phyloP scores from a whole-genome alignment of 2,888 invertebrate genomes.

The Hofmannophila pseudospretella region DNA sequence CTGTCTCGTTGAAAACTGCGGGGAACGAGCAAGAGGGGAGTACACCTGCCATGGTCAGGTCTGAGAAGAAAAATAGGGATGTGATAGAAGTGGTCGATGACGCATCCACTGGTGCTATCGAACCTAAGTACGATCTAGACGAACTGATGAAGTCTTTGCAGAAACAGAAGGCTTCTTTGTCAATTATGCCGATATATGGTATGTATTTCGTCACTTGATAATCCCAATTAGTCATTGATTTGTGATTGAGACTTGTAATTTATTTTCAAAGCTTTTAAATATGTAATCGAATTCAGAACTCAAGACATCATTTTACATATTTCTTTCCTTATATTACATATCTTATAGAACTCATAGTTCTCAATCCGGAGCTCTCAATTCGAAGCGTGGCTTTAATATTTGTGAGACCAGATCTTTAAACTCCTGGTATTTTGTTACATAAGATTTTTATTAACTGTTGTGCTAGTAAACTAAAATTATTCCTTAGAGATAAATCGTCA shows the following conservation, averaged over 20 bases:
- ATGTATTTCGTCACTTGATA: neutral
- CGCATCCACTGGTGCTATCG: neutral
- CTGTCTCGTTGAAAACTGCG: constrained; percentile 39
- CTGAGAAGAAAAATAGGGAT: neutral
- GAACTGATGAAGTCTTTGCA: constrained; percentile 10
- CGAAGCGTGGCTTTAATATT: no score
- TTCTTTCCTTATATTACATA: no score
- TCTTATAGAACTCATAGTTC: no score
- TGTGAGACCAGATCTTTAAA: neutral
- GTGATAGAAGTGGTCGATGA: neutral
- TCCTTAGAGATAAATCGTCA: neutral
- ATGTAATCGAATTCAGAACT: no score
- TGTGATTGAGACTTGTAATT: no score
- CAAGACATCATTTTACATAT: no score
- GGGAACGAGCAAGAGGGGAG: neutral
- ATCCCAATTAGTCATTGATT: no score
- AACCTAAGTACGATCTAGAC: constrained; percentile 13
- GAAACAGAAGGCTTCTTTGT: neutral
- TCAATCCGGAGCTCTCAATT: no score
- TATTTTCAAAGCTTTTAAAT: no score
- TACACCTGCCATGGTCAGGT: neutral
- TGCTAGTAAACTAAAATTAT: neutral
- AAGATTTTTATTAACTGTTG: neutral
- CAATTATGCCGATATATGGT: neutral
- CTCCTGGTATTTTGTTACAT: neutral